Base-by-base conservation (phyloP, 2,888 invertebrate genomes). In the Cryptocephalus moraei region DNA sequence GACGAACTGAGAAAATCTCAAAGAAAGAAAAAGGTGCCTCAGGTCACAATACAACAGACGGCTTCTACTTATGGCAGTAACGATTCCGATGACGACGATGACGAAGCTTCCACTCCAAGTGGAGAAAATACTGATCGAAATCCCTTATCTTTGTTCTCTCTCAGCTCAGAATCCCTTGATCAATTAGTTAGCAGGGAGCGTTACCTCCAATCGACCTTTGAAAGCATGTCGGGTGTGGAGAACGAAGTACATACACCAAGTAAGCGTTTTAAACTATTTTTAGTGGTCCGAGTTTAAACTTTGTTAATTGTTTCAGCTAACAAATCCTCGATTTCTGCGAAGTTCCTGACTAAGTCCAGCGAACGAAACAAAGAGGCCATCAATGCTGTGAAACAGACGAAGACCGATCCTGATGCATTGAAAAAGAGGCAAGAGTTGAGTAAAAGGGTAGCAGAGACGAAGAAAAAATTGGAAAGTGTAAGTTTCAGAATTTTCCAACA, bases 401-500 rank as follows among this genome's bases (percentile, higher is more conserved):
- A 75, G 59, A 72, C 76, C 13, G 82, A 85, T 65, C 74, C 79
- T 0, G 84, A 84, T 49, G 78, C 81, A 0, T 74, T 76, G 1
- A 74, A 80, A 44, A 78, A 82, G 47, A 70, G 88, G 4, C 86
- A 91, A 67, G 91, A 92, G 63, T 74, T 93, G 52, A 81, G 86
- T 61, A 79, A 88, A 65, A 76, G 90, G 60, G 82, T 89, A 58
- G 82, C 87, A 62, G 91, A 91, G 72, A 91, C 91, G 0, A 80
- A 88, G 63, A 78, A 84, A 56, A 90, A 91, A 70, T 71, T 92
- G 52, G 90, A 91, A 74, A 91, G 83, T 66, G 92, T 92, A 69
- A 81, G 85, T 77, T 22, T 22, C 22, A 22, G 22, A 22, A 22
- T 22, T 4, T 6, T 4, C 22, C 22, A 22, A 22, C 2, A 22